These are phyloP conservation scores for Dendrolimus houi DNA, from an alignment of 2,888 invertebrate genomes.

Conservation along the genomic window DNA sequence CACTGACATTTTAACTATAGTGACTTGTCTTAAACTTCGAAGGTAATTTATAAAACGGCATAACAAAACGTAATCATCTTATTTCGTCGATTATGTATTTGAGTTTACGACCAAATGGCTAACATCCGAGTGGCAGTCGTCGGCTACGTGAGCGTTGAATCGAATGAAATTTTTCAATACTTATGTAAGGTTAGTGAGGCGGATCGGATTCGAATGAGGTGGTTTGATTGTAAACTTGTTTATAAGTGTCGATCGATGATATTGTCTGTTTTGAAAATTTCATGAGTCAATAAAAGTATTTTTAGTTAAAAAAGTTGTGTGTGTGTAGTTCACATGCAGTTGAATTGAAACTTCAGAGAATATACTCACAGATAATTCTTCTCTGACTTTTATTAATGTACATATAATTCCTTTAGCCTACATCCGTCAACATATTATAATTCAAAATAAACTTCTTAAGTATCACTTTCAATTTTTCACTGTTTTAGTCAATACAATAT, in stretches of 20 bases:
- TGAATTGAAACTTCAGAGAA: too few relatives aligned
- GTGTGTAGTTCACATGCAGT: too few relatives aligned
- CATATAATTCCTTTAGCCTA: too few relatives aligned
- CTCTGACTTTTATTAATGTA: too few relatives aligned
- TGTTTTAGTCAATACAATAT: too few relatives aligned
- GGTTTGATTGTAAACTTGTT: not conserved
- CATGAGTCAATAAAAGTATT: not conserved
- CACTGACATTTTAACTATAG: too few relatives aligned
- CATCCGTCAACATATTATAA: too few relatives aligned
- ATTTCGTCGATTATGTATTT: constrained; percentile 17
- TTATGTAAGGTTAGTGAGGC: constrained; percentile 9
- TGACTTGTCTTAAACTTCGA: too few relatives aligned
- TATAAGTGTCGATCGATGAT: not conserved
- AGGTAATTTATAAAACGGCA: not conserved
- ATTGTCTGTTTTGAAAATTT: not conserved
- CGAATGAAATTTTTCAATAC: constrained; percentile 14
- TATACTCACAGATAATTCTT: too few relatives aligned
- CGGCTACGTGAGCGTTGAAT: constrained; percentile 12
- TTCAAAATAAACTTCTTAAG: too few relatives aligned
- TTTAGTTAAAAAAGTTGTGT: too few relatives aligned
- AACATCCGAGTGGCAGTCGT: constrained; percentile 25
- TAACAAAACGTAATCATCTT: constrained; percentile 10
- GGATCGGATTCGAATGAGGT: not conserved
- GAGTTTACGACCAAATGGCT: constrained; percentile 26
- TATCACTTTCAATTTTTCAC: too few relatives aligned